phyloP scores from a whole-genome alignment of 2,888 invertebrate genomes.

The Caenorhabditis angaria region DNA sequence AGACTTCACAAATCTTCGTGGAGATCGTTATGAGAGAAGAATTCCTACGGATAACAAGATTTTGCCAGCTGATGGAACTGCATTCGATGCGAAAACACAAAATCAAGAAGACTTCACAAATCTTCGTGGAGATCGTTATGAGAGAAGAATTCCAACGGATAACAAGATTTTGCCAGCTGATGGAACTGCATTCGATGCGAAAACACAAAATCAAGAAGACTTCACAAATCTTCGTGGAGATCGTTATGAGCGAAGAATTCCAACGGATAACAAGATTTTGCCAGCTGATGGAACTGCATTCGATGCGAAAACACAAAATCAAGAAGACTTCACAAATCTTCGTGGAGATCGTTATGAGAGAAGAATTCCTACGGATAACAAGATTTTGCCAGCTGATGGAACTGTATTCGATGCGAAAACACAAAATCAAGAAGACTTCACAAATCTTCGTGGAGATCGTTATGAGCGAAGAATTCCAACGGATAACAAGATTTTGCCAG shows the following conservation, averaged over 20 bases:
- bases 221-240: slow-evolving; percentile 17
- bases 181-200: slow-evolving; percentile 24
- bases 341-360: slow-evolving; percentile 18
- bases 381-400: slow-evolving; percentile 22
- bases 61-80: slow-evolving; percentile 27
- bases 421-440: slow-evolving; percentile 24
- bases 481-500: slow-evolving; percentile 19
- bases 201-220: slow-evolving; percentile 32
- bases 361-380: slow-evolving; percentile 13
- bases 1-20: slow-evolving; percentile 45
- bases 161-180: slow-evolving; percentile 46
- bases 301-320: slow-evolving; percentile 31
- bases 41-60: slow-evolving; percentile 26
- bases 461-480: slow-evolving; percentile 11
- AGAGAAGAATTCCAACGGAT: slow-evolving; percentile 31
- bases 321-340: slow-evolving; percentile 17
- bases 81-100: slow-evolving; percentile 24
- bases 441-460: slow-evolving; percentile 13
- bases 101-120: slow-evolving; percentile 25
- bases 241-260: slow-evolving; percentile 24
- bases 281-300: slow-evolving; percentile 41
- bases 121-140: slow-evolving; percentile 36
- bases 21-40: slow-evolving; percentile 32
- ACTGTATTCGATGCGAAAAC: slow-evolving; percentile 17
- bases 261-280: slow-evolving; percentile 39